phyloP scores from a whole-genome alignment of 2,797 vertebrate genomes.

The Lagorchestes hirsutus region DNA sequence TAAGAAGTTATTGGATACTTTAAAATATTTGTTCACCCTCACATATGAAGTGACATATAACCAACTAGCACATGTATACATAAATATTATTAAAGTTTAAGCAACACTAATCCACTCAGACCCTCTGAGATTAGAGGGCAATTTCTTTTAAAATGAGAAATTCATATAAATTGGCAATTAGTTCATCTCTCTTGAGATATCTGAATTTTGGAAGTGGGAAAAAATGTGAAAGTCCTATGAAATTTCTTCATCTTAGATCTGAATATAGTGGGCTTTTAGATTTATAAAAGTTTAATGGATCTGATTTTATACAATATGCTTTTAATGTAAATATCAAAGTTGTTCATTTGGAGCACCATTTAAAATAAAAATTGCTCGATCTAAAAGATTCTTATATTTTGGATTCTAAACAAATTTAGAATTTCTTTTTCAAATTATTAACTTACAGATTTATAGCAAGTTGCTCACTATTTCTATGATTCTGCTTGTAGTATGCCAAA shows the following conservation, averaged over 20 bases:
- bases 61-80: neutral
- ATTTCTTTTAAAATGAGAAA: neutral
- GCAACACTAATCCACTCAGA: neutral
- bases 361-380: slow-evolving; percentile 28
- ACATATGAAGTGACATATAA: neutral
- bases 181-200: neutral
- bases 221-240: slow-evolving; percentile 13
- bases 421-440: slow-evolving; percentile 49
- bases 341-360: slow-evolving; percentile 2
- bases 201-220: neutral
- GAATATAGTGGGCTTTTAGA: neutral
- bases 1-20: neutral
- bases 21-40: neutral
- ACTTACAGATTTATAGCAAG: slow-evolving; percentile 14
- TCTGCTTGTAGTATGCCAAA: slow-evolving; percentile 5
- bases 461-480: slow-evolving; percentile 25
- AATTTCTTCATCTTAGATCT: slow-evolving; percentile 36
- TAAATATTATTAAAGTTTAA: neutral
- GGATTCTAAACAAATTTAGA: neutral
- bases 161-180: slow-evolving; percentile 15
- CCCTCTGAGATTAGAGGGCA: slow-evolving; percentile 1
- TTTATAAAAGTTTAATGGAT: neutral
- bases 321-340: slow-evolving; percentile 37
- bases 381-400: neutral
- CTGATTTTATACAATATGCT: slow-evolving; percentile 38